Evolutionary conservation across 2,113 vertebrate species (phyloP).

Genomic region (Heliornis fulica): DNA sequence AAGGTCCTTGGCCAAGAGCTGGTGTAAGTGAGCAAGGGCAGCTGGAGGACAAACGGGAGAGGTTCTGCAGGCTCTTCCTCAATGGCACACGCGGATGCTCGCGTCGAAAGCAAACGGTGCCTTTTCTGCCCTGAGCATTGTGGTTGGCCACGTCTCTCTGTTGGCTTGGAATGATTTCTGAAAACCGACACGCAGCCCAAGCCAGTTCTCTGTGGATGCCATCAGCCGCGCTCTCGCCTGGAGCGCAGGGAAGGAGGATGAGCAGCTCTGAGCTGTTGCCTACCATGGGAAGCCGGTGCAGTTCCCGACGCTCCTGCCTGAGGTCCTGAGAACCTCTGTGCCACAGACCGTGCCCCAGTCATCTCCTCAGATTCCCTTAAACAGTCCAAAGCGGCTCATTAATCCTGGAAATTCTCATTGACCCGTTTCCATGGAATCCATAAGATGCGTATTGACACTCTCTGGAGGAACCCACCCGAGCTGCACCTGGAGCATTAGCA

Average conservation of each 20-base stretch:
- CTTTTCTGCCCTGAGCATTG: not conserved
- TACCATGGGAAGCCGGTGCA: not conserved
- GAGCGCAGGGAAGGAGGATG: not conserved
- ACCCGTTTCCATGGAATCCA: conserved; percentile 12
- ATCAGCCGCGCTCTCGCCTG: not conserved
- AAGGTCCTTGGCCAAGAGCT: not conserved
- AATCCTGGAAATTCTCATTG: conserved; percentile 39
- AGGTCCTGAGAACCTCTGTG: not conserved
- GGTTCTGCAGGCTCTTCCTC: not conserved
- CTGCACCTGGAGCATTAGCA: not conserved
- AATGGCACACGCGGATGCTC: fast-evolving
- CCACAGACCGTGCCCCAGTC: not conserved
- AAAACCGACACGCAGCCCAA: too few species aligned
- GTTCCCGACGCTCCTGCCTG: not conserved
- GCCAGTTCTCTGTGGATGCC: fast-evolving
- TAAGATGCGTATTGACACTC: not conserved
- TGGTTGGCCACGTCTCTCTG: not conserved
- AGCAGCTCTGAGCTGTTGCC: not conserved
- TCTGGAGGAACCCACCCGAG: not conserved
- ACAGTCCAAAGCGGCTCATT: not conserved
- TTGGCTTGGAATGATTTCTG: not conserved
- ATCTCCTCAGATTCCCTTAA: not conserved
- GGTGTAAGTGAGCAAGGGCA: not conserved
- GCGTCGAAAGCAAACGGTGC: not conserved
- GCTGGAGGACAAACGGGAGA: not conserved